Base-by-base conservation (phyloP, 2,113 vertebrate genomes). In the Acinonyx jubatus region DNA sequence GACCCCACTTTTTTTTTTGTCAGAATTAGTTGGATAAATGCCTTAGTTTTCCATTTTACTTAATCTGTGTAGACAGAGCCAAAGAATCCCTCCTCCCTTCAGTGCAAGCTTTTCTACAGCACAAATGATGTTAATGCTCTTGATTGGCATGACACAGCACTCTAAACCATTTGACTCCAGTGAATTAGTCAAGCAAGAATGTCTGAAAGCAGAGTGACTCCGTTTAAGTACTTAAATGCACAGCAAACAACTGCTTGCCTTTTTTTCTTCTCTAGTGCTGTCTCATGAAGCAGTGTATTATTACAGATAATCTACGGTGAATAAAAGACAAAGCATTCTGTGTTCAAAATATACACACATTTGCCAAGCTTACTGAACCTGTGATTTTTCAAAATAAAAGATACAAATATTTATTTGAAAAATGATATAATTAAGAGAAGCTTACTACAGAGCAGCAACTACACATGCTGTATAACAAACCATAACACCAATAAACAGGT, bases 371-470 rank as follows among this genome's bases (percentile, higher is more conserved):
- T 94, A 94, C 52, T 61, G 79, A 98, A 98, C 92, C 89, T 94
- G 96, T 96, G 96, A 97, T 96, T 98, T 98, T 98, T 96, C 50
- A 82, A 97, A 98, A 94, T 98, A 98, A 98, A 97, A 96, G 69
- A 97, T 97, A 97, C 36, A 98, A 98, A 97, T 97, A 97, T 97
- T 98, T 98, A 96, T 98, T 98, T 98, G 86, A 96, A 98, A 97
- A 98, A 91, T 96, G 82, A 94, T 88, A 73, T 96, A 92, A 98
- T 98, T 97, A 98, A 96, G 93, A 96, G 87, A 52, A 63, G 4
- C 93, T 96, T 97, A 91, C 96, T 91, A 81, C 65, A 55, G 81
- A 97, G 88, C 50, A 50, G 38, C 68, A 85, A 27, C 94, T 89
- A 86, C 0, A 61, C 80, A 88, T 76, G 81, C 78, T 10, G 45